Percentiles rank a stretch among this genome's conserved stretches.
phyloP scores from a whole-genome alignment of 2,797 vertebrate species.

The Phrynocephalus guinanensis region DNA sequence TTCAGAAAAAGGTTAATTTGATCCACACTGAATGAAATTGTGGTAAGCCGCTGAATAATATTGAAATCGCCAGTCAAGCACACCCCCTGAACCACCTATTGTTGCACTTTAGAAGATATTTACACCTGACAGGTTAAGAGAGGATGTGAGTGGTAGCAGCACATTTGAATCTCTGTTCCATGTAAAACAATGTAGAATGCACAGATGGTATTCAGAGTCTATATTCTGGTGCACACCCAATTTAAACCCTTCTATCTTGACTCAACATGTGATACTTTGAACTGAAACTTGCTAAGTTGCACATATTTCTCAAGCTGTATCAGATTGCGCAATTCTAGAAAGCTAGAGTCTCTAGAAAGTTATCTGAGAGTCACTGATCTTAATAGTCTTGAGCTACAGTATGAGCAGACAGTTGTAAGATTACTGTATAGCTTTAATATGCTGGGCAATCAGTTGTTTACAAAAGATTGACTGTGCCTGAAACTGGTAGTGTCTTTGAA shows the following conservation, averaged over 20 bases:
- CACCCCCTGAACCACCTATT: neutral
- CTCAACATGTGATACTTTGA: neutral
- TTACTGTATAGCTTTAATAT: neutral
- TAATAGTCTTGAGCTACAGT: neutral
- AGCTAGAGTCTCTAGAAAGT: neutral
- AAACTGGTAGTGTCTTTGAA: neutral
- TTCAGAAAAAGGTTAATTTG: slow-evolving; percentile 9
- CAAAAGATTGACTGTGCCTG: neutral
- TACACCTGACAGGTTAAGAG: neutral
- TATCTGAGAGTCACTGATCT: neutral
- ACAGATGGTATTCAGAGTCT: neutral
- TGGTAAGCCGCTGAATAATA: neutral
- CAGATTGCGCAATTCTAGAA: neutral
- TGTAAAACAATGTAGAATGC: neutral
- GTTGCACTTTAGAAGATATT: neutral
- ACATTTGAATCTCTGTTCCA: neutral
- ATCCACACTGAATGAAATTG: neutral
- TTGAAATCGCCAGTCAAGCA: neutral
- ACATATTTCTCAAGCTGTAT: neutral
- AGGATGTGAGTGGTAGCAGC: neutral
- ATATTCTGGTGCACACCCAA: neutral
- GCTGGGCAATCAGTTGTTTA: neutral
- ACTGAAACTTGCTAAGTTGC: neutral
- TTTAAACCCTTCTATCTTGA: neutral
- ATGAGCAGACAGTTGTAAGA: neutral